Base-by-base conservation (phyloP, 2,888 invertebrate genomes). In the Anticlea derivata region DNA sequence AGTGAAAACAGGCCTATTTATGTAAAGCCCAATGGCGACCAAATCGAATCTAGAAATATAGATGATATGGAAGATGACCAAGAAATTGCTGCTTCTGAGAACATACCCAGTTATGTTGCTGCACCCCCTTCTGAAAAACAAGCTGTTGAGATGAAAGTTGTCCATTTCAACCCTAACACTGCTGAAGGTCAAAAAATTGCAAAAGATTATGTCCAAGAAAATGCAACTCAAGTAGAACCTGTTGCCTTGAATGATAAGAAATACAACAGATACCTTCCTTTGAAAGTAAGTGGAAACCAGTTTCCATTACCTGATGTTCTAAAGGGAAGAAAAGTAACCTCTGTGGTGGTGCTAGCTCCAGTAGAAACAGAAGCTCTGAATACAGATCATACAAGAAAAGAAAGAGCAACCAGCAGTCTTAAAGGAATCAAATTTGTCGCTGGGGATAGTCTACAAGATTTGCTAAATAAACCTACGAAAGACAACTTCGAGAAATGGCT, bases 311-410 rank as follows among this genome's bases (percentile, higher is more conserved):
- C 96, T 2, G 95, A 96, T 70, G 94, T 93, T 13, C 79, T 97
- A 13, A 92, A 92, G 67, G 96, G 95, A 37, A 94, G 94, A 70
- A 94, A 92, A 73, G 94, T 97, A n/a, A 94, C 95, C 6, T 96
- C 96, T 70, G 96, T 97, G 1, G 96, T 97, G 0, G 96, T 96
- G 1, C 78, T 97, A 56, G 96, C 96, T 1, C 96, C 96, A 0
- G 95, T 96, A 1, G 94, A 95, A 75, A 95, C 95, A 50, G 93
- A 93, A 72, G 92, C 91, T 63, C 79, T 93, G 50, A 82, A 79
- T 54, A 69, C 63, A 44, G 86, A 80, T 33, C 91, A 91, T 65
- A 74, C 79, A 50, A 89, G 93, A 65, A 83, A 86, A 45, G 92
- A 93, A 69, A 84, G 94, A 62, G 88, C 92, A 49, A 80, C 92